Base-by-base conservation (phyloP, 1,140 invertebrate genomes). In the Lasaia peninsularis region DNA sequence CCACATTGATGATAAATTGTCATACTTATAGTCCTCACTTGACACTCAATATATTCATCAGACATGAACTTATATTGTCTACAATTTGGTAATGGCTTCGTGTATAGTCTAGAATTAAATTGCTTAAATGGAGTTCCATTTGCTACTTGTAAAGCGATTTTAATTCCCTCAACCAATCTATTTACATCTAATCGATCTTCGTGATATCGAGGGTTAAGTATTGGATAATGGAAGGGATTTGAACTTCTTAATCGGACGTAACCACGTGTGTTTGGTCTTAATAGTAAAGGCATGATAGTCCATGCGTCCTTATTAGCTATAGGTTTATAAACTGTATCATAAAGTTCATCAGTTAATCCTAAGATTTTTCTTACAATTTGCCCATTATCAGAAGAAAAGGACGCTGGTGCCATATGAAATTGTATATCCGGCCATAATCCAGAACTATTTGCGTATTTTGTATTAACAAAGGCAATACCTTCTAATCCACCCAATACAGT, bases 191-290 rank as follows among this genome's bases (percentile, higher is more conserved):
- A 74, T 0, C 93, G 92, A 80, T 97, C 92, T 50, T 93, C 91
- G 57, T 98, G 95, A 73, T 98, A 98, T 70, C 97, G 96, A 3
- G 98, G 95, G 85, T 98, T 92, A 62, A 99, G 96, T 8, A 94
- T 75, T 0, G 98, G 98, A 72, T 94, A 94, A 12, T 95, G 92
- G 58, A 94, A 95, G 0, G 98, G 98, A 88, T 98, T 95, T 0
- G 92, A 92, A 37, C 92, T 94, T 54, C 90, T 90, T 6, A 98
- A 78, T 57, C 92, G 90, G 0, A 98, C 91, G 52, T 92, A 93
- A 5, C 97, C 97, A 50, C 93, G 80, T 0, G 96, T 97, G 65
- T 92, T 92, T 0, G 97, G 96, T 2, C 96, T 86, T 21, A 98
- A 80, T 2, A 97, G 79, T 11, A 96, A 84, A 1, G 95, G 96